phyloP scores from a whole-genome alignment of 2,797 vertebrate species.

The Argyrosomus regius region DNA sequence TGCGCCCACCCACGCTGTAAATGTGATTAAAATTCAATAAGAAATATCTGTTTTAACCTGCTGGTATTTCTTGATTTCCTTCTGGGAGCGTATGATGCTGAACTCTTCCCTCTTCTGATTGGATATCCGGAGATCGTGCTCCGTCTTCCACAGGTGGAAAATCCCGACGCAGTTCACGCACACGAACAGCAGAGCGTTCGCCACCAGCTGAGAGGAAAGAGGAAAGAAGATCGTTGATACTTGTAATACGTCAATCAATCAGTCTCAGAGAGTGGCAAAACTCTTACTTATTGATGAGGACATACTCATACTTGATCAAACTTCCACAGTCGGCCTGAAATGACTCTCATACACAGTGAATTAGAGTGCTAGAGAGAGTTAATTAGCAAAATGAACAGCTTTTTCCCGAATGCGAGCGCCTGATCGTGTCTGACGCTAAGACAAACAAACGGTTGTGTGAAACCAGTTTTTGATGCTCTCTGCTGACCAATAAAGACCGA shows the following conservation, averaged over 20 bases:
- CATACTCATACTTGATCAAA: too few species aligned
- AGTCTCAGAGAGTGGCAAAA: too few species aligned
- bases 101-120: constrained; percentile 89
- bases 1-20: too few species aligned
- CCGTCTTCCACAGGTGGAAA: constrained; percentile 89
- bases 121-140: constrained; percentile 85
- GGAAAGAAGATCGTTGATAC: neutral
- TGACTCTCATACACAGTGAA: too few species aligned
- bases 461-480: neutral
- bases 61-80: constrained; percentile 89
- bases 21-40: too few species aligned
- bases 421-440: neutral
- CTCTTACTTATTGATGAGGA: too few species aligned
- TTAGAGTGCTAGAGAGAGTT: too few species aligned
- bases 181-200: constrained; percentile 88
- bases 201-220: constrained; percentile 84
- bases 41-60: constrained; percentile 82
- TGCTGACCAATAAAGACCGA: neutral
- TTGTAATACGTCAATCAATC: neutral
- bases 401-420: too few species aligned
- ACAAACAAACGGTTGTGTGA: neutral
- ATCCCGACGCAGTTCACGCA: constrained; percentile 89
- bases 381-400: too few species aligned
- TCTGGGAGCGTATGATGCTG: constrained; percentile 84
- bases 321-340: too few species aligned